Base-by-base conservation (phyloP, 2,113 vertebrate genomes). In the Benitochromis conjunctus region DNA sequence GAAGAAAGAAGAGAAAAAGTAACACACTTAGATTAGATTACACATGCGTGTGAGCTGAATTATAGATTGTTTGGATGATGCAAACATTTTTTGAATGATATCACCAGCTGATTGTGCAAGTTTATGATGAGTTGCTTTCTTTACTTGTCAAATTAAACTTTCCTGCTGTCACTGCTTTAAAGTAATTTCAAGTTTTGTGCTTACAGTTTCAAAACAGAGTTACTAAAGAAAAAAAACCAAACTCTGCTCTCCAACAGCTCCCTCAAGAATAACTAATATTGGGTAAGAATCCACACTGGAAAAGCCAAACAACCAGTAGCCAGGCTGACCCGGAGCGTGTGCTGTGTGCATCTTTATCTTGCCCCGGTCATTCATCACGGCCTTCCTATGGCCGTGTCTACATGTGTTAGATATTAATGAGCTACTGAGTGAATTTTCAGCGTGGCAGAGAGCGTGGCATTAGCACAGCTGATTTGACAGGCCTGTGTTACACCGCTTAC, bases 401-500 rank as follows among this genome's bases (percentile, higher is more conserved):
- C 83, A 81, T 79, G 26, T 69, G 88, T 88, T 64, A 87, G 76
- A 87, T 86, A 90, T 91, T 80, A 92, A 93, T 80, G 84, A 92
- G 86, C 91, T 89, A 69, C 78, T 69, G 78, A 92, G 79, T 76
- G 84, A 85, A 86, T 83, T 83, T 91, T 83, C 66, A 81, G 82
- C 19, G 19, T 81, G 66, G 43, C 18, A 2, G 29, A 79, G 83
- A 86, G 78, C 16, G 84, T 76, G 84, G 60, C 54, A 89, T 85
- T 89, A 82, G 89, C 89, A 83, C 92, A 89, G 90, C 87, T 82
- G 87, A 92, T 88, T 83, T 88, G 90, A 92, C 87, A 80, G 81
- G 69, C 81, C 79, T 12, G 24, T 86, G 86, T 80, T 86, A 31
- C 66, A 74, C 83, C 54, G 29, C 87, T 84, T 89, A 89, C 80